These are phyloP conservation scores for Trematomus bernacchii DNA, from an alignment of 2,797 vertebrate species.

Conservation along the genomic window DNA sequence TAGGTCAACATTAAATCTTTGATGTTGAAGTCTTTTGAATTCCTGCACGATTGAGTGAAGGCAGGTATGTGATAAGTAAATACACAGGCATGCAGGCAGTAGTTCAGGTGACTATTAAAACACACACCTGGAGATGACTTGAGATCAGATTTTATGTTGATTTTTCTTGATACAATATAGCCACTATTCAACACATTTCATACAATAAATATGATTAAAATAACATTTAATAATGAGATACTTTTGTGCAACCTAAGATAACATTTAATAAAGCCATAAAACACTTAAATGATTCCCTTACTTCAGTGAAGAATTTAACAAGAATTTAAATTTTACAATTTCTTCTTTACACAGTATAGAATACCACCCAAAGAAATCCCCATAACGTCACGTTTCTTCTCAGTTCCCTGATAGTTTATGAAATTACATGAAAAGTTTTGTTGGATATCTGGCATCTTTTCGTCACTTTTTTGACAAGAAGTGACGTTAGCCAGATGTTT, in stretches of 20 bases:
- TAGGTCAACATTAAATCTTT: not conserved
- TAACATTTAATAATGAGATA: not conserved
- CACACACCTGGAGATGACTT: slow-evolving; percentile 1
- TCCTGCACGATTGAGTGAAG: slow-evolving; percentile 29
- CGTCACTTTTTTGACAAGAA: slow-evolving; percentile 9
- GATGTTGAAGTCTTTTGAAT: slow-evolving; percentile 33
- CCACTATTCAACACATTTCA: not conserved
- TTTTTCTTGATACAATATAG: not conserved
- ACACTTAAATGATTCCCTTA: not conserved
- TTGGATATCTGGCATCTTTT: slow-evolving; percentile 18
- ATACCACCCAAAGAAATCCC: not conserved
- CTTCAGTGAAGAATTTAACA: not conserved
- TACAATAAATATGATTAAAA: not conserved
- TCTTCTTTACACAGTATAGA: not conserved
- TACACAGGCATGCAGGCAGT: slow-evolving; percentile 53
- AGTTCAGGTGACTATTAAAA: not conserved
- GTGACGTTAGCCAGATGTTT: slow-evolving; percentile 51
- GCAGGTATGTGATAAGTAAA: slow-evolving; percentile 49
- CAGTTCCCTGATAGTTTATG: not conserved
- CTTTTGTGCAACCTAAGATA: not conserved
- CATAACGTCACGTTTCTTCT: too few species aligned
- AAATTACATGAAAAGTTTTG: not conserved
- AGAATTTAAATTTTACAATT: too few species aligned
- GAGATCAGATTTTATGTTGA: not conserved
- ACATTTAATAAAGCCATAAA: not conserved